Percentiles rank a stretch among this genome's conserved stretches.
Conservation (phyloP, 2,797 vertebrate genomes). For the Emys orbicularis region DNA sequence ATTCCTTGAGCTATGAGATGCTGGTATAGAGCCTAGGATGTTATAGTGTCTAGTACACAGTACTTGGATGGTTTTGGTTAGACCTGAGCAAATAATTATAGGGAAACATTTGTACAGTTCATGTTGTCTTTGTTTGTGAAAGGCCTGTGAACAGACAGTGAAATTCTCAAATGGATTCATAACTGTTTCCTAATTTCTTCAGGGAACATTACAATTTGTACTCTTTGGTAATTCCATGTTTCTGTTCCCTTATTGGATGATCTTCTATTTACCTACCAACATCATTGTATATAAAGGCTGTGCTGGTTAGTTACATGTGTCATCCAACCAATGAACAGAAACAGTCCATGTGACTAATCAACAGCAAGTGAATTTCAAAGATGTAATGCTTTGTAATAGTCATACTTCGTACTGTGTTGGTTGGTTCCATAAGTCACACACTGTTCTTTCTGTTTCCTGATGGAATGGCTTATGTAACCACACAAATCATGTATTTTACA, state of each 20-base stretch:
- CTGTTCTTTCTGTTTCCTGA: neutral
- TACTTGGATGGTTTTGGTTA: fast-evolving
- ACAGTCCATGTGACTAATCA: fast-evolving
- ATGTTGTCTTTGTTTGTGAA: neutral
- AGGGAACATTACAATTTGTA: fast-evolving
- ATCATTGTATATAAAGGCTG: fast-evolving
- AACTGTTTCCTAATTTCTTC: neutral
- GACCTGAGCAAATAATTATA: neutral
- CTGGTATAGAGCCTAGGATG: neutral
- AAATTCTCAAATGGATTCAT: fast-evolving
- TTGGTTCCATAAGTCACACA: neutral
- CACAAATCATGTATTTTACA: neutral
- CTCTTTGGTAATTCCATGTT: fast-evolving
- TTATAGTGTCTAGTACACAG: fast-evolving
- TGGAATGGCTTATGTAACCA: neutral
- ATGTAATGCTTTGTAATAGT: neutral
- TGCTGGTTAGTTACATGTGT: neutral
- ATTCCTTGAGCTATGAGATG: neutral
- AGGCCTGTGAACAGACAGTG: fast-evolving
- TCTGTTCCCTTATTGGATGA: neutral
- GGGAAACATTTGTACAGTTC: fast-evolving
- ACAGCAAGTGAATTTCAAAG: fast-evolving
- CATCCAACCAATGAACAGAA: neutral
- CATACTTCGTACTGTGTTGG: neutral
- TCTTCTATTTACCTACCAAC: neutral